Base-by-base conservation (phyloP, 1,140 invertebrate genomes). In the Drosophila ambigua region DNA sequence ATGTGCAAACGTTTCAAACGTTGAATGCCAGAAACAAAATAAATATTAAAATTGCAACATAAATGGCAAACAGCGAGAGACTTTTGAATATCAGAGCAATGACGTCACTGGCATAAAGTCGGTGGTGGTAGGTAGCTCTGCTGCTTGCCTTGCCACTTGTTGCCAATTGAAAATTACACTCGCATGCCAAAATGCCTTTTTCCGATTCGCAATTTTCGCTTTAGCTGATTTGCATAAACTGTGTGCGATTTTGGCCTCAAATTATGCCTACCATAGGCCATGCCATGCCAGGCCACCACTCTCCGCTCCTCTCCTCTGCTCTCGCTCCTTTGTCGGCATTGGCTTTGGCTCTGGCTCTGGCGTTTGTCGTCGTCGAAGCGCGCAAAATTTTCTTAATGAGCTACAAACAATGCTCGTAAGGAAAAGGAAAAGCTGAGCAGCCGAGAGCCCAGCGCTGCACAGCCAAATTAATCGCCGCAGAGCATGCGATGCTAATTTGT, bases 361-460 rank as follows among this genome's bases (percentile, higher is more conserved):
- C 62, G 64, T 69, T 75, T 54, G 73, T 68, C 72, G 67, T n/a
- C 61, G 52, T 65, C 77, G 81, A 85, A 80, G 81, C 81, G 72
- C 73, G 74, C 74, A 87, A 78, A 73, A 85, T 87, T 83, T 85
- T 67, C 82, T 67, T 85, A 85, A 85, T 85, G 82, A 85, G 82
- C 78, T 66, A 65, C 82, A 87, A 82, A 80, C 77, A 87, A 87
- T 81, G 82, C 46, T 77, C 51, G 49, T 67, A 59, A 74, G 44
- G 48, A 54, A 48, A 59, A 74, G 44, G 48, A 54, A 48, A 16
- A 41, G 46, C 46, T 23, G 31, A 61, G 41, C 4, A 35, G 31
- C 31, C 9, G 31, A 39, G 13, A 39, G 35, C 11, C 35, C 13
- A 11, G 35, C 35, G 3, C 6, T 41, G 31, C 50, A 51, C 35